phyloP scores from a whole-genome alignment of 2,888 invertebrate genomes.

The Nomada hirtipes region DNA sequence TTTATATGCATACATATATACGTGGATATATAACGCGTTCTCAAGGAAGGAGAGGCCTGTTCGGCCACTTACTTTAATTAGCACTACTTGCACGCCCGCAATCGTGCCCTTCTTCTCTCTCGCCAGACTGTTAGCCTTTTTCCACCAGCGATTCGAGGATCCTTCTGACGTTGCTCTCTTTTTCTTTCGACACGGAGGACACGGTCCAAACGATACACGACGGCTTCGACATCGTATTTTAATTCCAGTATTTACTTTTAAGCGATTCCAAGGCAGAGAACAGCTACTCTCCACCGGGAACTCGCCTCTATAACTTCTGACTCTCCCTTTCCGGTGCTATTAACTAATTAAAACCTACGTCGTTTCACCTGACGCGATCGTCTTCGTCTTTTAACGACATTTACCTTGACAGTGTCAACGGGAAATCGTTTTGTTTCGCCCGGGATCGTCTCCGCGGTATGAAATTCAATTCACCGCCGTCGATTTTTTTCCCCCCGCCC shows the following conservation, averaged over 20 bases:
- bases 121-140: conserved; percentile 53
- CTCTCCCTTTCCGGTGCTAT: conserved; percentile 26
- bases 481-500: not conserved
- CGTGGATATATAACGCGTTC: conserved; percentile 17
- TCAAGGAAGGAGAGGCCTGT: conserved; percentile 48
- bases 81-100: conserved; percentile 55
- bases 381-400: conserved; percentile 37
- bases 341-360: conserved; percentile 49
- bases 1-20: conserved; percentile 20
- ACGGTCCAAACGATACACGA: conserved; percentile 73
- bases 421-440: not conserved
- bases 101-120: conserved; percentile 32
- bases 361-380: not conserved
- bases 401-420: conserved; percentile 32
- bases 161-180: conserved; percentile 43
- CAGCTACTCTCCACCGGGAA: conserved; percentile 6
- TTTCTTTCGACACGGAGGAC: conserved; percentile 75
- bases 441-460: not conserved
- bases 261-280: conserved; percentile 34
- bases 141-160: conserved; percentile 48
- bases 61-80: conserved; percentile 63
- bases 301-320: conserved; percentile 12
- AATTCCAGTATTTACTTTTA: conserved; percentile 48
- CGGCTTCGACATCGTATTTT: conserved; percentile 28
- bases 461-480: not conserved